Evolutionary conservation across 2,113 vertebrate genomes (phyloP).

Genomic region (Excalfactoria chinensis): DNA sequence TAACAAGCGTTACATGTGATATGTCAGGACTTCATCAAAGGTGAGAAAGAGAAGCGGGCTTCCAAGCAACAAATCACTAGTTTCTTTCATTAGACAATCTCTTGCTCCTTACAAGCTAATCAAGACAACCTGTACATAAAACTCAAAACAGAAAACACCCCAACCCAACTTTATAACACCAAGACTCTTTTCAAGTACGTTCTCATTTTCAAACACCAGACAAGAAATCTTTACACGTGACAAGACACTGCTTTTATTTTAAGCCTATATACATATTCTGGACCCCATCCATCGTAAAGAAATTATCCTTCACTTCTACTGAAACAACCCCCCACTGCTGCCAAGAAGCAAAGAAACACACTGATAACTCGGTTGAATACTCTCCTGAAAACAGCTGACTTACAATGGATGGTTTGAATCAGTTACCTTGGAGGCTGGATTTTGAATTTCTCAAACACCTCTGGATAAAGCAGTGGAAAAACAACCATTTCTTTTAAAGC

Average conservation of each 20-base stretch:
- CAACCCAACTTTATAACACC: not conserved
- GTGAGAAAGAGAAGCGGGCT: not conserved
- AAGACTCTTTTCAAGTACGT: not conserved
- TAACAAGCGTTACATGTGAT: not conserved
- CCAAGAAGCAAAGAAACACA: not conserved
- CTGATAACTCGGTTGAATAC: not conserved
- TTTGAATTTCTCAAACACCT: constrained; percentile 94
- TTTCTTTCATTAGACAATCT: not conserved
- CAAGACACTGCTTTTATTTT: not conserved
- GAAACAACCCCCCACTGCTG: not conserved
- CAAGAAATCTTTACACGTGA: not conserved
- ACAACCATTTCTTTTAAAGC: constrained; percentile 96
- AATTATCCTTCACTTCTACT: not conserved
- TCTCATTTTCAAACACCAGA: not conserved
- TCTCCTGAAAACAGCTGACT: not conserved
- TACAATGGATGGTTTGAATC: not conserved
- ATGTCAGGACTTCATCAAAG: not conserved
- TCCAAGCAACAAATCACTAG: not conserved
- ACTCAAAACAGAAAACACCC: not conserved
- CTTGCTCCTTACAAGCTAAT: too few species aligned
- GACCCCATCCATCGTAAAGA: not conserved
- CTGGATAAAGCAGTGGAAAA: constrained; percentile 95
- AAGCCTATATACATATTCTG: not conserved
- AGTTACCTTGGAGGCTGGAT: constrained; percentile 95
- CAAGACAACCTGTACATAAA: not conserved